Evolutionary conservation across 2,113 vertebrate genomes (phyloP).

Genomic region (Dascyllus trimaculatus): DNA sequence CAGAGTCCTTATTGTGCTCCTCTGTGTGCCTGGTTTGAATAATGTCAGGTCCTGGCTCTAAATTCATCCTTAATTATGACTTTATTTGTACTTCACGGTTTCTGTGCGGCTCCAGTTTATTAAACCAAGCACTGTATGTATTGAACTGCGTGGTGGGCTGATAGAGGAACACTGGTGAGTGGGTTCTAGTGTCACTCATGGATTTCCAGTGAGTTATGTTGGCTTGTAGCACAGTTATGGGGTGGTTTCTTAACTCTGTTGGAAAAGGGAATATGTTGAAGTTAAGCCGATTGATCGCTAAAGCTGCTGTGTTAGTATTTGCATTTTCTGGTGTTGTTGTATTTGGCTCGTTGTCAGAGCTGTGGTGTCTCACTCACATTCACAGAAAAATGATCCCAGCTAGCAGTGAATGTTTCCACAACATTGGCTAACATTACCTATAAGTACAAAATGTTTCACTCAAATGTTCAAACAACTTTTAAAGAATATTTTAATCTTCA

Average conservation of each 20-base stretch:
- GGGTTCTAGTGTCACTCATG: neutral
- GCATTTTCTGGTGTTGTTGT: neutral
- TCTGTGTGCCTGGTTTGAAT: slow-evolving; percentile 46
- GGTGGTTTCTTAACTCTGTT: neutral
- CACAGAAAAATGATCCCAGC: neutral
- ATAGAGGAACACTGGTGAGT: slow-evolving; percentile 1
- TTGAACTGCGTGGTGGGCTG: neutral
- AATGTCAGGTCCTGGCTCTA: slow-evolving; percentile 27
- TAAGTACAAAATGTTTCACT: neutral
- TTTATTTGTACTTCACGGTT: slow-evolving; percentile 19
- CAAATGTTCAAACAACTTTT: too few species aligned
- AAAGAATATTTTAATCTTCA: too few species aligned
- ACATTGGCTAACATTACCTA: neutral
- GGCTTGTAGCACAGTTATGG: neutral
- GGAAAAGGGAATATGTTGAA: slow-evolving; percentile 4
- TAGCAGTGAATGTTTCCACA: too few species aligned
- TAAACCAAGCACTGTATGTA: neutral
- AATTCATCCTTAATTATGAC: slow-evolving; percentile 19
- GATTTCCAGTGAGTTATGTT: neutral
- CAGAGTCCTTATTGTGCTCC: slow-evolving; percentile 58
- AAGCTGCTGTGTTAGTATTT: neutral
- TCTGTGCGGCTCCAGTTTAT: slow-evolving; percentile 13
- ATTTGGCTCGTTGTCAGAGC: neutral
- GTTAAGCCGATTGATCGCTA: neutral
- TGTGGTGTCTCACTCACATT: neutral